Base-by-base conservation (phyloP, 2,113 vertebrate genomes). In the Brachyistius frenatus region DNA sequence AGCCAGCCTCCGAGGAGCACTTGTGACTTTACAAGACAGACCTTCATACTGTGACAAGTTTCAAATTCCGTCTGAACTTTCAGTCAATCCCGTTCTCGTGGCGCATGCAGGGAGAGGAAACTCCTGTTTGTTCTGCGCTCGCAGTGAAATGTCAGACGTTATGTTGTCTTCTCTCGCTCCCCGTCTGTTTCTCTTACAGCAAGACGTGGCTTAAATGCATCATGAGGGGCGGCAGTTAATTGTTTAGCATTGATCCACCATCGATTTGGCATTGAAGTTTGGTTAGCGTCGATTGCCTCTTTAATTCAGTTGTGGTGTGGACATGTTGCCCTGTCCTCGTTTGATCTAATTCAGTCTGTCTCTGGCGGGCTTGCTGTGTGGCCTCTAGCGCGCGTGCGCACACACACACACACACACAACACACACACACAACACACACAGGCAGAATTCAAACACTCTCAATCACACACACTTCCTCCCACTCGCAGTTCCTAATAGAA, bases 61-160 rank as follows among this genome's bases (percentile, higher is more conserved):
- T 83, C 71, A 80, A 85, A 90, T 84, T 86, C 76, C 2, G 7
- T 81, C 76, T 91, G 88, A 90, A 88, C 84, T 86, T 86, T 88
- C 81, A 85, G 86, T 91, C 81, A 80, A 76, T 78, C 66, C 73
- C 35, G 52, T 66, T 79, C 73, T 73, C 33, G 2, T 62, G 55
- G 77, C 6, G 13, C 58, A 47, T 33, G 64, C 53, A 53, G 49
- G 8, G n/a, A 10, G n/a, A 66, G 31, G 70, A 0, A 3, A 55
- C 39, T 83, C 57, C 50, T 23, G 68, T 85, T 79, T 79, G 46
- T 86, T 83, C 30, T 14, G 2, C 10, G 0, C 56, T 62, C 66
- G 23, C 67, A 65, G 62, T 54, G 23, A 88, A 84, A 88, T 85
- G 60, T 78, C 84, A 89, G 66, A 57, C 36, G 5, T 23, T 23